These are phyloP conservation scores for Pseudopipra pipra DNA, from an alignment of 2,113 vertebrate species.

Conservation along the genomic window DNA sequence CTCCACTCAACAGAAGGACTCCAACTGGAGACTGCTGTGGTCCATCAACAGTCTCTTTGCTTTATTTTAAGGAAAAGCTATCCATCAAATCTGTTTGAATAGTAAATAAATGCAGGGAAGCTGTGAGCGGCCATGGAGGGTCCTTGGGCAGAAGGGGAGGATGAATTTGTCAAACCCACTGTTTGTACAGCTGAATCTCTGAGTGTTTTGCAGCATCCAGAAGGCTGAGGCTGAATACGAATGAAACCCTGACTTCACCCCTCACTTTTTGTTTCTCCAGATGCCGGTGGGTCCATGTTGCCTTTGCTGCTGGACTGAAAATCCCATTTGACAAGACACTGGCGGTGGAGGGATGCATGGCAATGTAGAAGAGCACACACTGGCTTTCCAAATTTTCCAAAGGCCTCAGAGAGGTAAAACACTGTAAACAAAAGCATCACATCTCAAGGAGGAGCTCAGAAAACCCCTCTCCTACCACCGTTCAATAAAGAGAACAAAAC, in stretches of 20 bases:
- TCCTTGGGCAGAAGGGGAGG: slow-evolving; percentile 30
- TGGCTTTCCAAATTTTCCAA: neutral
- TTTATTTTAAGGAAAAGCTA: neutral
- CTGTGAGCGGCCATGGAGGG: neutral
- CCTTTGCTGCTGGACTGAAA: neutral
- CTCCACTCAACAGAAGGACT: neutral
- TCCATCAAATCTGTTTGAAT: slow-evolving; percentile 6
- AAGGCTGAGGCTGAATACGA: neutral
- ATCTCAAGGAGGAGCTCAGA: neutral
- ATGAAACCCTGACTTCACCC: neutral
- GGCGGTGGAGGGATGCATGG: accelerated
- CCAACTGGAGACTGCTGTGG: neutral
- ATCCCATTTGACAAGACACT: neutral
- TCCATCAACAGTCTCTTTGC: neutral
- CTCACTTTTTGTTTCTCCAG: neutral
- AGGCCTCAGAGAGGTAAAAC: neutral
- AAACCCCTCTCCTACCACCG: neutral
- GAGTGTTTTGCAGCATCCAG: neutral
- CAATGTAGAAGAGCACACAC: accelerated
- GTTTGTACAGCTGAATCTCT: slow-evolving; percentile 33
- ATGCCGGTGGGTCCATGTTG: accelerated
- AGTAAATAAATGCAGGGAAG: neutral
- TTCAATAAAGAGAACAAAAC: neutral
- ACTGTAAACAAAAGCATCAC: neutral
- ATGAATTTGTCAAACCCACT: slow-evolving; percentile 11